Evolutionary conservation across 2,113 vertebrate species (phyloP).

Genomic region (Ariopsis seemanni): DNA sequence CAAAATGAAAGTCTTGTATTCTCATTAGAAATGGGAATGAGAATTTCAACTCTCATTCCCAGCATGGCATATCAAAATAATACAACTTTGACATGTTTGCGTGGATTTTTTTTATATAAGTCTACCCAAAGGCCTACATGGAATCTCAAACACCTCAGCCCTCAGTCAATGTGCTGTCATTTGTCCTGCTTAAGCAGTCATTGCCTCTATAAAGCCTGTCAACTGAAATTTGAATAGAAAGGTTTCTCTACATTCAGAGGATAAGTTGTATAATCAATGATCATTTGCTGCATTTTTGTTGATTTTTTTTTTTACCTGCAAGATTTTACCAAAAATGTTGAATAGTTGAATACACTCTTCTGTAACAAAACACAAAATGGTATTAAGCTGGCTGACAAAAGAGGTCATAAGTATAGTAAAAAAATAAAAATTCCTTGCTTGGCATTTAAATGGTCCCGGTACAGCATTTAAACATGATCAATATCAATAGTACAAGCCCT

Average conservation of each 20-base stretch:
- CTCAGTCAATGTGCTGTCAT: not conserved
- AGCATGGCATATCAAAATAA: not conserved
- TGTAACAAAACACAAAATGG: not conserved
- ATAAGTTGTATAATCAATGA: not conserved
- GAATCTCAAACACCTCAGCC: no score
- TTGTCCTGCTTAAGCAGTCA: not conserved
- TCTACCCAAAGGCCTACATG: no score
- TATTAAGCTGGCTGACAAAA: not conserved
- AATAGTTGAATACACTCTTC: no score
- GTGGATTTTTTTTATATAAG: not conserved
- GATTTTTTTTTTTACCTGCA: not conserved
- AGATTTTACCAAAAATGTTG: not conserved
- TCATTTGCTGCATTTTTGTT: not conserved
- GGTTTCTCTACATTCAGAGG: not conserved
- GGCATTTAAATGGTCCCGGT: no score
- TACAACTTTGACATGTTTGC: not conserved
- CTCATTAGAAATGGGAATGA: not conserved
- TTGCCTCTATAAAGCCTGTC: not conserved
- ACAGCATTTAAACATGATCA: no score
- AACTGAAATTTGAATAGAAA: not conserved
- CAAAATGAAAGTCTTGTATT: conserved; percentile 4
- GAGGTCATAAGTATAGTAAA: no score
- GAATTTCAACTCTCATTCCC: conserved; percentile 12
- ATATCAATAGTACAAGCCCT: no score
- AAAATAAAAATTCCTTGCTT: no score